Evolutionary conservation across 1,140 invertebrate species (phyloP).

Genomic region (Camponotus pennsylvanicus): DNA sequence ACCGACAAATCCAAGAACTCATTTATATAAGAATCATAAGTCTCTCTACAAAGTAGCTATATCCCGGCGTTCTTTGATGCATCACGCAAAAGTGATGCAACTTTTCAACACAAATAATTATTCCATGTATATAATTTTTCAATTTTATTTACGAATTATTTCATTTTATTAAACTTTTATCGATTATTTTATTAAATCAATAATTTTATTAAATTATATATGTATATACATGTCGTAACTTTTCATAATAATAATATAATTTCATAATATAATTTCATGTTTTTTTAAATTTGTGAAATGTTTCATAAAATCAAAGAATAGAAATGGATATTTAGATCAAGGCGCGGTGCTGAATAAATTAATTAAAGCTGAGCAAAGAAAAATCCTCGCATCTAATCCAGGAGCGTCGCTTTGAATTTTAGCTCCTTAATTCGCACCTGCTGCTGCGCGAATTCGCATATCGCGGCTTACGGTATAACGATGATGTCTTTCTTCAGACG

Average conservation of each 20-base stretch:
- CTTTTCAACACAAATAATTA: not conserved
- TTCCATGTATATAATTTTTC: no score
- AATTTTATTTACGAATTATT: not conserved
- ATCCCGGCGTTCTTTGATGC: not conserved
- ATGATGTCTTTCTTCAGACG: constrained; percentile 46
- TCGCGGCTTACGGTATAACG: constrained; percentile 46
- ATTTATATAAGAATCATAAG: not conserved
- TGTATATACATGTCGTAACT: not conserved
- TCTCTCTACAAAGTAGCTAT: not conserved
- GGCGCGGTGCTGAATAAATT: constrained; percentile 9
- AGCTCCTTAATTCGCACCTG: constrained; percentile 64
- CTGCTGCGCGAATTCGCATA: constrained; percentile 55
- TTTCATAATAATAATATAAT: not conserved
- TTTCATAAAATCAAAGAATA: not conserved
- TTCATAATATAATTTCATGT: not conserved
- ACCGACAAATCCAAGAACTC: not conserved
- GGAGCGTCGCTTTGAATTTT: constrained; percentile 55
- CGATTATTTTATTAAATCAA: not conserved
- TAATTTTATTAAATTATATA: not conserved
- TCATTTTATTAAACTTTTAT: constrained; percentile 7
- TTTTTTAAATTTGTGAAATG: not conserved
- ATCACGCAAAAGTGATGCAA: not conserved
- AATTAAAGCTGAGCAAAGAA: constrained; percentile 37
- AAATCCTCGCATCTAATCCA: constrained; percentile 1
- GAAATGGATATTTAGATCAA: not conserved